Base-by-base conservation (phyloP, 53 echinoderm and acorn worm species). In the Temnopleurus reevesii region DNA sequence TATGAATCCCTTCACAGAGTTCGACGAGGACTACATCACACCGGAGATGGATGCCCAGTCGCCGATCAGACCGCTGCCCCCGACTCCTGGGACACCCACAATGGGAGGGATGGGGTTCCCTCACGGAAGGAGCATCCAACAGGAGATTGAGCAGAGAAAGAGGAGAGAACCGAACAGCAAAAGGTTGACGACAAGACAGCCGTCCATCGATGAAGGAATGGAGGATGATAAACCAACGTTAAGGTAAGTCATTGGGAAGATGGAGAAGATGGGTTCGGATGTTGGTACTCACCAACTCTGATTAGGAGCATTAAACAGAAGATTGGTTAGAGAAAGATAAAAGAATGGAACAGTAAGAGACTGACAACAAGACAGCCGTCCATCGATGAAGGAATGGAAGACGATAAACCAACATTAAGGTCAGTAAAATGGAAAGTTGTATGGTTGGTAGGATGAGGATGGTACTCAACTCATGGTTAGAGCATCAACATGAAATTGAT, bases 11-110 rank as follows among this genome's bases (percentile, higher is more conserved):
- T n/a, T 66, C 27, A 1, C 5, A 71, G 71, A 71, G 7, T 71
- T 38, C 28, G 88, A 87, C n/a, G 88, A 87, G 53, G 88, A 87
- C 24, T 87, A 87, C 76, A 66, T 87, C 71, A 87, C 88, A 1
- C 88, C 88, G 1, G 88, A 66, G n/a, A 46, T 46, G 46, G 88
- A 87, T 1, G 45, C 66, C 51, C 30, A 30, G 25, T 87, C 88
- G 19, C 88, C 88, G 8, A 55, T 66, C 34, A 65, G 88, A 12
- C 88, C 88, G 3, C 38, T 87, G 5, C 88, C 88, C 4, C 88
- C 88, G 0, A 45, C 88, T 1, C 88, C 88, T 10, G 83, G 83
- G 7, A 35, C 55, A 4, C 83, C 83, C 19, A 59, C 28, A 43
- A 29, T 56, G 59, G 57, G 35, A 1, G 64, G 31, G 45, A 46